phyloP scores from a whole-genome alignment of 2,797 vertebrate genomes.

The Parotocinclus haroldoi region DNA sequence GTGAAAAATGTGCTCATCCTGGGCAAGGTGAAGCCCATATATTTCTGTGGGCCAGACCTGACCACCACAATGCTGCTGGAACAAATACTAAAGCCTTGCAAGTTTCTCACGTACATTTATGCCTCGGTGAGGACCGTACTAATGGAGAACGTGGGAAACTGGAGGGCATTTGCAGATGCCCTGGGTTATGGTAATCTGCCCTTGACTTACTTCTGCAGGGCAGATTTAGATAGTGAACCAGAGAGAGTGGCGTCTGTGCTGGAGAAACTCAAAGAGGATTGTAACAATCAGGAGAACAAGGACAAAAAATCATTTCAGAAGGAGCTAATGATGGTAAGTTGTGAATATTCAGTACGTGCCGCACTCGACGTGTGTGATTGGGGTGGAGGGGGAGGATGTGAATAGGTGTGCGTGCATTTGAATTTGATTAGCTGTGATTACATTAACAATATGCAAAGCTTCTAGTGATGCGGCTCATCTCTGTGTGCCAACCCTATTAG shows the following conservation, averaged over 20 bases:
- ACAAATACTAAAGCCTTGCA: conserved; percentile 92
- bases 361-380: neutral
- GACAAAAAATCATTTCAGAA: conserved; percentile 96
- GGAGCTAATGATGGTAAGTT: conserved; percentile 91
- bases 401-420: neutral
- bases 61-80: conserved; percentile 85
- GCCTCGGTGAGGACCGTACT: conserved; percentile 90
- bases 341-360: neutral
- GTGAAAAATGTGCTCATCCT: conserved; percentile 89
- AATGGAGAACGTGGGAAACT: conserved; percentile 95
- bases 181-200: conserved; percentile 86
- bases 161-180: conserved; percentile 88
- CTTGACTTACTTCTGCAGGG: conserved; percentile 85
- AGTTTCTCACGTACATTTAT: conserved; percentile 96
- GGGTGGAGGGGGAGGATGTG: neutral
- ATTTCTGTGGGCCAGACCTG: conserved; percentile 85
- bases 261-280: conserved; percentile 97
- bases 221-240: conserved; percentile 86
- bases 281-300: conserved; percentile 83
- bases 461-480: neutral
- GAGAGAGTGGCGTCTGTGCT: conserved; percentile 92
- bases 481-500: conserved; percentile 2
- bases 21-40: conserved; percentile 83
- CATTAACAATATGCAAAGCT: conserved; percentile 10
- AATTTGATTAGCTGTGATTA: conserved; percentile 23